These are phyloP conservation scores for Beroe forskalii DNA, from an alignment of 37 sponge, comb jelly and placozoan genomes.

Conservation along the genomic window DNA sequence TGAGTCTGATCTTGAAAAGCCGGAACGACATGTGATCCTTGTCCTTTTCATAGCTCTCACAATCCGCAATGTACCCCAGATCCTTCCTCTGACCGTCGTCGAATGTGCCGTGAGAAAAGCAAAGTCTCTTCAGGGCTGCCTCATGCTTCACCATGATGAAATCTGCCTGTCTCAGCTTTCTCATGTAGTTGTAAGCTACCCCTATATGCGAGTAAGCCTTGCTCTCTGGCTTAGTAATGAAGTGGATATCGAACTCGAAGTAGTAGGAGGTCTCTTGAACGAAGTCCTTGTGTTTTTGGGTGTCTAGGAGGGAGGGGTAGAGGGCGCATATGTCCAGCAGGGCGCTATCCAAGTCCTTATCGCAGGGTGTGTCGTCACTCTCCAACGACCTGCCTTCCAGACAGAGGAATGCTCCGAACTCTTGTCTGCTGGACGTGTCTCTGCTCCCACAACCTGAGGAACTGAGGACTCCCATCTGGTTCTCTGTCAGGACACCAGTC, in stretches of 20 bases:
- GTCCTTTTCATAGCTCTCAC: not conserved
- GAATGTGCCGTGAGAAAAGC: not conserved
- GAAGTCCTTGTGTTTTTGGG: not conserved
- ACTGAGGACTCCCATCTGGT: not conserved
- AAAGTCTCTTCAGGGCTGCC: not conserved
- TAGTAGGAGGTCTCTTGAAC: not conserved
- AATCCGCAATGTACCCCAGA: not conserved
- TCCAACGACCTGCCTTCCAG: not conserved
- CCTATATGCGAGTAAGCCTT: not conserved
- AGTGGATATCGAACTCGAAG: not conserved
- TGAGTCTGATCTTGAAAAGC: not conserved
- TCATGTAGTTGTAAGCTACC: not conserved
- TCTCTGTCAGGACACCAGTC: constrained; percentile 13
- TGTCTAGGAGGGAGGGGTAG: not conserved
- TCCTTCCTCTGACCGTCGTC: not conserved
- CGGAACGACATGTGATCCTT: not conserved
- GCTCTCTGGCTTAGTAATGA: not conserved
- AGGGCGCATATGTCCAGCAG: not conserved
- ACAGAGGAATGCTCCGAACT: not conserved
- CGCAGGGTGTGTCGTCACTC: constrained; percentile 5
- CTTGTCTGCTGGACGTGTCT: not conserved
- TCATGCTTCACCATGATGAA: not conserved
- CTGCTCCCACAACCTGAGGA: not conserved
- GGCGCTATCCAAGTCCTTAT: not conserved
- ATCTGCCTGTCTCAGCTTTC: not conserved